Conservation (phyloP, 2,797 vertebrate genomes). For the Sebastes jordani region DNA sequence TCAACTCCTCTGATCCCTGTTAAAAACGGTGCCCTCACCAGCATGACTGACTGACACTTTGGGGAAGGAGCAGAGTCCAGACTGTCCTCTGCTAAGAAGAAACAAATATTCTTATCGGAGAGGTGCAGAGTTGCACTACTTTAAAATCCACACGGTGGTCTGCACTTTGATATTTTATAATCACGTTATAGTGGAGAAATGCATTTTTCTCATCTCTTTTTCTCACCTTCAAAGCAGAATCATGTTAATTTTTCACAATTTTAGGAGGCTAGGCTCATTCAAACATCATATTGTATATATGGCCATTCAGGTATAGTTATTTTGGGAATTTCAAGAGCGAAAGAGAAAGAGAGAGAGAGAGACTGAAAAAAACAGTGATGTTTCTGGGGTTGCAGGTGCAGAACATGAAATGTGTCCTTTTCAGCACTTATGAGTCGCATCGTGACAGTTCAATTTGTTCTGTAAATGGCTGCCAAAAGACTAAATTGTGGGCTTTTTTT, state of each 20-base stretch:
- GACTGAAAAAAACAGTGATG: neutral
- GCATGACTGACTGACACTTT: neutral
- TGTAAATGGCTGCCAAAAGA: slow-evolving; percentile 32
- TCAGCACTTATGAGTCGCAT: slow-evolving; percentile 29
- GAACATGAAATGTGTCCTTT: slow-evolving; percentile 43
- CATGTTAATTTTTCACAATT: neutral
- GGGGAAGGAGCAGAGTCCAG: neutral
- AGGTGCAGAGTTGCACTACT: neutral
- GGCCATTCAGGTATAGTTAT: neutral
- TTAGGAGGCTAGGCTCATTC: neutral
- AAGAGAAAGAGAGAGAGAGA: neutral
- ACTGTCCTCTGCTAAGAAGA: neutral
- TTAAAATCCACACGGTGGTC: neutral
- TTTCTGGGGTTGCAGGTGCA: slow-evolving; percentile 32
- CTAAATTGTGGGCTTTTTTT: slow-evolving; percentile 19
- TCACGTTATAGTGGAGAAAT: neutral
- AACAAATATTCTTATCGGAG: neutral
- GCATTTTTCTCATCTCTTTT: neutral
- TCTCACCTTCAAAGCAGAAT: neutral
- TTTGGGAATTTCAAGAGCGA: neutral
- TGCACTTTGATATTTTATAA: neutral
- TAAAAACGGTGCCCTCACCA: neutral
- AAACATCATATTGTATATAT: neutral
- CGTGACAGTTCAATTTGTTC: slow-evolving; percentile 60
- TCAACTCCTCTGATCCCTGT: neutral